Evolutionary conservation across 2,113 vertebrate genomes (phyloP).

Genomic region (Cebidichthys violaceus): DNA sequence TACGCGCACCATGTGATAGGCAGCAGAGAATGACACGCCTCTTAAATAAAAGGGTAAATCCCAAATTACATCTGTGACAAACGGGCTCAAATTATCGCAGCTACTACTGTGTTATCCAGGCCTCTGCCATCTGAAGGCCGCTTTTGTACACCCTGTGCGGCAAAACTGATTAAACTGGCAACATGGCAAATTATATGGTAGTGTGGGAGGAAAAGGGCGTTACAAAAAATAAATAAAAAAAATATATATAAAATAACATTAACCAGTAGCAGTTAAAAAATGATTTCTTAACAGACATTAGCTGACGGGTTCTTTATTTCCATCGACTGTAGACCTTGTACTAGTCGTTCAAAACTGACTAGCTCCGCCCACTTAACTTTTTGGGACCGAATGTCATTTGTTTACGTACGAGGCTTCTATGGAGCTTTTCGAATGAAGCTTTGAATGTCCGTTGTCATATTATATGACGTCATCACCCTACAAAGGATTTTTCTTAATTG

Average conservation of each 20-base stretch:
- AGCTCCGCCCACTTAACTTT: too few species aligned
- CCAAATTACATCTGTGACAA: conserved; percentile 36
- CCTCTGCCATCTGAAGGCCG: neutral
- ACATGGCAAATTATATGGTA: neutral
- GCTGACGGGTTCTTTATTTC: neutral
- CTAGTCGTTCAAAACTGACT: neutral
- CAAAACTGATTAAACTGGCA: conserved; percentile 6
- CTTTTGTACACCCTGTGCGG: neutral
- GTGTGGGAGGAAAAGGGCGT: neutral
- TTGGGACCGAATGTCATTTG: too few species aligned
- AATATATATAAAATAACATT: neutral
- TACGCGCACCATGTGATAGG: conserved; percentile 38
- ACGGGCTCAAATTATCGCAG: conserved; percentile 49
- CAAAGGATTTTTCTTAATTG: neutral
- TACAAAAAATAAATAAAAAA: neutral
- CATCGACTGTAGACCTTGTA: neutral
- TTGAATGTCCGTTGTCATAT: too few species aligned
- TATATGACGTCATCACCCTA: too few species aligned
- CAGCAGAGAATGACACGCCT: conserved; percentile 35
- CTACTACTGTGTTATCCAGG: neutral
- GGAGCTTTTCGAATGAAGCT: too few species aligned
- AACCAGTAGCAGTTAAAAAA: neutral
- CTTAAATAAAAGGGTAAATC: conserved; percentile 43
- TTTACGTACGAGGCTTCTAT: too few species aligned
- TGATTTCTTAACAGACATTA: neutral